Conservation (phyloP, 2,113 vertebrate species). For the Meriones unguiculatus region DNA sequence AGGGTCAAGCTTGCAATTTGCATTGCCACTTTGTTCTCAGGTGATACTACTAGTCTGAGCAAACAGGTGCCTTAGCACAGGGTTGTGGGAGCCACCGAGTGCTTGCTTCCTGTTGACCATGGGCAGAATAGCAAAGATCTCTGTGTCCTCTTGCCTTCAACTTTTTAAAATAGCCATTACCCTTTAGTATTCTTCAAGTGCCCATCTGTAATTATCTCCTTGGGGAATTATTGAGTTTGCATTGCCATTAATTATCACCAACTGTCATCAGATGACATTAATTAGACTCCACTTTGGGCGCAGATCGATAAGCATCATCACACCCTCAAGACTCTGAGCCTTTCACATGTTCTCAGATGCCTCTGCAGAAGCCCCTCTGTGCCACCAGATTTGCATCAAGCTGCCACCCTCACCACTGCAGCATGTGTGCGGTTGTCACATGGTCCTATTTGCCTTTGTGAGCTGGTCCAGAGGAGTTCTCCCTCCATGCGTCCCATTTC, state of each 20-base stretch:
- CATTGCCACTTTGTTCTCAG: neutral
- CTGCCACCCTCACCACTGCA: neutral
- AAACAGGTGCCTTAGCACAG: neutral
- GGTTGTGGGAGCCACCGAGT: neutral
- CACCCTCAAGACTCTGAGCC: neutral
- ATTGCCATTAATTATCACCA: slow-evolving; percentile 19
- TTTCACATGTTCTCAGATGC: neutral
- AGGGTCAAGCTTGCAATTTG: neutral
- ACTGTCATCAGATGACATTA: neutral
- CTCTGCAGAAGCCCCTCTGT: neutral
- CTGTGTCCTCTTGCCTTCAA: neutral
- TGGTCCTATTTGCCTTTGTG: neutral
- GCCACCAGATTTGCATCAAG: neutral
- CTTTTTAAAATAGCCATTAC: neutral
- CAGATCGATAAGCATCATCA: neutral
- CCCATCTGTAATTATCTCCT: neutral
- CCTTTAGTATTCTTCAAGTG: neutral
- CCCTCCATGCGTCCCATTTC: neutral
- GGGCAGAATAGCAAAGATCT: neutral
- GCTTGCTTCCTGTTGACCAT: neutral
- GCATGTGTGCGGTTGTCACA: neutral
- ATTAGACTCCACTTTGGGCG: neutral
- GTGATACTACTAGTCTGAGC: neutral
- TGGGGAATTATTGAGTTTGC: neutral
- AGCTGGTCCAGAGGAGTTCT: neutral